Conservation (phyloP, 2,113 vertebrate genomes). For the Oncorhynchus gorbuscha region DNA sequence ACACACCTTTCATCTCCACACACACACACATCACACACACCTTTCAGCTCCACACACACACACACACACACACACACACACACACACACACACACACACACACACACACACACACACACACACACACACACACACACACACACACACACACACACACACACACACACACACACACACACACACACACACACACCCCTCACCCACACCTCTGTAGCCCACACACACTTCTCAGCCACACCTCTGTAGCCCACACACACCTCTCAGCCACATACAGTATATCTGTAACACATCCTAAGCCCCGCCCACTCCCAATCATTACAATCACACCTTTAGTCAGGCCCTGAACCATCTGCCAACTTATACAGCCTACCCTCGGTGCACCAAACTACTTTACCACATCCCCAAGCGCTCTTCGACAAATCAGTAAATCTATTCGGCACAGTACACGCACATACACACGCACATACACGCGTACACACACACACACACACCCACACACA, state of each 20-base stretch:
- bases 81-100: conserved; percentile 8
- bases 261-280: neutral
- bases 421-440: neutral
- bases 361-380: neutral
- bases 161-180: too few relatives aligned
- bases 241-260: neutral
- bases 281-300: neutral
- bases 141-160: neutral
- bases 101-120: conserved; percentile 6
- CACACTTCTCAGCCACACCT: neutral
- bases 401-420: neutral
- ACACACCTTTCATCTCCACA: neutral
- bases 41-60: neutral
- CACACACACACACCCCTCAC: neutral
- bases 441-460: neutral
- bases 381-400: neutral
- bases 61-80: neutral
- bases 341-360: neutral
- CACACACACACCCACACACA: conserved; percentile 11
- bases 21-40: neutral
- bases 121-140: neutral
- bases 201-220: neutral
- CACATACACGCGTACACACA: conserved; percentile 16
- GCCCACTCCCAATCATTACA: neutral
- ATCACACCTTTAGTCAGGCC: neutral